Base-by-base conservation (phyloP, 1,140 invertebrate genomes). In the Euschistus heros region DNA sequence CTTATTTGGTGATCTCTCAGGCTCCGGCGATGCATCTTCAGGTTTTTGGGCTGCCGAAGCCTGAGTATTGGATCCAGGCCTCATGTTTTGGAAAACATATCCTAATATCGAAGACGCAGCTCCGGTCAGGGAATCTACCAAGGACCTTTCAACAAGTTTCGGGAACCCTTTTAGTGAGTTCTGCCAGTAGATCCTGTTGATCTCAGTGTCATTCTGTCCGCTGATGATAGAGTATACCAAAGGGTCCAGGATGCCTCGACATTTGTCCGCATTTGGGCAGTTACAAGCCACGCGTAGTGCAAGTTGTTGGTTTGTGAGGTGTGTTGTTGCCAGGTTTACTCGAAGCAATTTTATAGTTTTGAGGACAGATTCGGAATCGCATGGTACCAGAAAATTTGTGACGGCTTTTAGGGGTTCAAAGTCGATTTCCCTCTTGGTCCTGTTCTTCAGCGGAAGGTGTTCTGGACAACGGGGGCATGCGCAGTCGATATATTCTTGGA, bases 201-300 rank as follows among this genome's bases (percentile, higher is more conserved):
- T 66, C 37, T 68, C 68, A 18, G 69, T 55, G 60, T 70, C 69
- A 57, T 68, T 69, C 61, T 69, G 68, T 30, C 68, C 69, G 59
- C 68, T 69, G 37, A 70, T 66, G 55, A 63, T 64, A 73, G 54
- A 62, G 24, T 27, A 64, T 33, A 52, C 52, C 47, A 37, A 46
- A 50, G 50, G 24, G 17, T 63, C 24, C 20, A 52, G 62, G 63
- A 65, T 67, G 59, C 20, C 55, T 44, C 22, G 59, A 18, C 27
- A 64, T 33, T 30, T 47, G 24, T 22, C 47, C 44, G 15, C 59
- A 52, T 59, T 30, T 24, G 54, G 54, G 24, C 54, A 57, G 24
- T 57, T 57, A 24, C 54, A 57, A 2, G 20, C 24, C 20, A 57
- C 54, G 4, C 18, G 54, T 15, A 24, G 18, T 3, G 54, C 24